These are phyloP conservation scores for Slavum lentiscoides DNA, from an alignment of 2,888 invertebrate genomes.

Conservation along the genomic window DNA sequence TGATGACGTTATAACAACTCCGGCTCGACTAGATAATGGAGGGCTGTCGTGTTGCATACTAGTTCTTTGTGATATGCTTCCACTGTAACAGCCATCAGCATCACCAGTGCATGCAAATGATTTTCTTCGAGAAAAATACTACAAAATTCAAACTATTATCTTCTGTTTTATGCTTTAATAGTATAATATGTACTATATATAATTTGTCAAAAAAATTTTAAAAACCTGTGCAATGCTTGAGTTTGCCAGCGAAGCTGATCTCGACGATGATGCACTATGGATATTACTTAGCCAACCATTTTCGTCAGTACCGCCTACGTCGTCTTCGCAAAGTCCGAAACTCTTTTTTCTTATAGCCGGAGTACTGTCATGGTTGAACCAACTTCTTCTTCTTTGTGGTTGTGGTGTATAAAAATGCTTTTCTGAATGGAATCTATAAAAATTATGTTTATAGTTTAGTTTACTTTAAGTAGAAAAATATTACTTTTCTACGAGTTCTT, in stretches of 20 bases:
- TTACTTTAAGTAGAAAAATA: constrained; percentile 8
- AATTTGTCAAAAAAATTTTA: neutral
- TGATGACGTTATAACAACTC: constrained; percentile 88
- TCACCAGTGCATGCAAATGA: constrained; percentile 46
- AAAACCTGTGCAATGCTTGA: constrained; percentile 56
- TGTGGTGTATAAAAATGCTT: constrained; percentile 45
- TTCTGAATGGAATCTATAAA: constrained; percentile 41
- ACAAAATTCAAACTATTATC: constrained; percentile 13
- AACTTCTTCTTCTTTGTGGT: constrained; percentile 34
- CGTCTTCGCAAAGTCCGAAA: constrained; percentile 37
- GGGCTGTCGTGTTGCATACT: constrained; percentile 68
- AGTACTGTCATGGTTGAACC: constrained; percentile 42
- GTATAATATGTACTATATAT: neutral
- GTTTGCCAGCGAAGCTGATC: constrained; percentile 57
- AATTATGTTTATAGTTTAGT: neutral
- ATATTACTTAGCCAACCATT: constrained; percentile 45
- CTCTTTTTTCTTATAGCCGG: constrained; percentile 38
- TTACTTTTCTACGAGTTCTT: constrained; percentile 50
- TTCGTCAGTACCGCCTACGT: constrained; percentile 33
- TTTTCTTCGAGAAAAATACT: constrained; percentile 50
- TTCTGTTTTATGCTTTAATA: neutral
- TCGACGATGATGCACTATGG: constrained; percentile 49
- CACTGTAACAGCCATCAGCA: constrained; percentile 46
- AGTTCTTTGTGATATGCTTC: constrained; percentile 60
- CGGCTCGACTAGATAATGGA: constrained; percentile 72